Conservation (phyloP, 1,140 invertebrate genomes). For the Penaeus indicus region DNA sequence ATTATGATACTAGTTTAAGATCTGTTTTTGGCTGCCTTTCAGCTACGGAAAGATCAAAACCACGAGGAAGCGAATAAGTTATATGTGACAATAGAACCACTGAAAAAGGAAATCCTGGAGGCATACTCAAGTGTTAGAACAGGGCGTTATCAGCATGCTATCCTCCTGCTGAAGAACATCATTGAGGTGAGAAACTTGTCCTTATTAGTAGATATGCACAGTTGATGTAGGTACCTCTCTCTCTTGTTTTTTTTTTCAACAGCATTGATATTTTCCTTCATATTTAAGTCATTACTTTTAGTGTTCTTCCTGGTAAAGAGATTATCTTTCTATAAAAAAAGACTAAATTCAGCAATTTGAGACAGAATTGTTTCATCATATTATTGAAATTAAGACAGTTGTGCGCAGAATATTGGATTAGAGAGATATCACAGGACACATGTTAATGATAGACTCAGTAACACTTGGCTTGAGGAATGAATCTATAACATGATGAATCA, state of each 20-base stretch:
- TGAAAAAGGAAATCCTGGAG: constrained; percentile 78
- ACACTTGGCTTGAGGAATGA: too few relatives aligned
- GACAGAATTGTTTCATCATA: constrained; percentile 13
- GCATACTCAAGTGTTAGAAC: constrained; percentile 79
- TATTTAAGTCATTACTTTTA: background rate
- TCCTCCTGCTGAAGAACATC: constrained; percentile 79
- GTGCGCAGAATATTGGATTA: too few relatives aligned
- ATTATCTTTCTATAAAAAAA: too few relatives aligned
- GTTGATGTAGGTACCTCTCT: background rate
- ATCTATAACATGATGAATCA: too few relatives aligned
- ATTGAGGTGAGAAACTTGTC: constrained; percentile 77
- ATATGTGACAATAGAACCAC: constrained; percentile 77
- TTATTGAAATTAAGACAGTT: too few relatives aligned
- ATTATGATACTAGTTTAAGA: too few relatives aligned
- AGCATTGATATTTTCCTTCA: background rate
- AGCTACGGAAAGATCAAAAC: constrained; percentile 77
- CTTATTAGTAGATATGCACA: background rate
- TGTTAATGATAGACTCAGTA: too few relatives aligned
- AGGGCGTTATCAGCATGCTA: constrained; percentile 80
- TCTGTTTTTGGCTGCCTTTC: background rate
- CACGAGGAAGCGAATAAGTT: constrained; percentile 82
- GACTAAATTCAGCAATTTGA: background rate
- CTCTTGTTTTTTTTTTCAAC: background rate
- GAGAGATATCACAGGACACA: too few relatives aligned
- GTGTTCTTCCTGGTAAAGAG: too few relatives aligned